phyloP scores from a whole-genome alignment of 1,140 invertebrate genomes.

The Drosophila pseudoobscura region DNA sequence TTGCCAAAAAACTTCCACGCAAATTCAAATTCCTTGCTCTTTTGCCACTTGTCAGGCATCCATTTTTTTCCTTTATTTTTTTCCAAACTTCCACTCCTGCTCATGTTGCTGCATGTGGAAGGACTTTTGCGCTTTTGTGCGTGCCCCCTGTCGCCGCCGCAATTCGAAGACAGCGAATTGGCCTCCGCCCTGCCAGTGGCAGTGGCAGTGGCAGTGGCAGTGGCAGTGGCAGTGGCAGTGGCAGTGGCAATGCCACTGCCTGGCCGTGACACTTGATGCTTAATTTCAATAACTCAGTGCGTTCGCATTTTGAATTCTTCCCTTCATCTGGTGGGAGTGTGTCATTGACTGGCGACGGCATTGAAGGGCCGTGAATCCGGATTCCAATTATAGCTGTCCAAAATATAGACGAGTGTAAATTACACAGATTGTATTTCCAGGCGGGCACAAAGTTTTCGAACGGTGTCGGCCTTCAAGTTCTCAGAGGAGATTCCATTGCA shows the following conservation, averaged over 20 bases:
- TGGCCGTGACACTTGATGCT: slow-evolving; percentile 74
- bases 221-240: too few species aligned
- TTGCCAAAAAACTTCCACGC: slow-evolving; percentile 51
- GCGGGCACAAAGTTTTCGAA: not conserved
- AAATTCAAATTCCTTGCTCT: slow-evolving; percentile 66
- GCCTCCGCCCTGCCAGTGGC: slow-evolving; percentile 28
- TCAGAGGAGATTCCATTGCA: not conserved
- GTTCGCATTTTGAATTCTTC: slow-evolving; percentile 56
- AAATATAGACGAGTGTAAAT: slow-evolving; percentile 70
- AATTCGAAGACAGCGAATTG: slow-evolving; percentile 57
- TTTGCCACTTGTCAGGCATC: slow-evolving; percentile 77
- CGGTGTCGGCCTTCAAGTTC: not conserved
- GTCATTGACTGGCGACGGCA: slow-evolving; percentile 65
- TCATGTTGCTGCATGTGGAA: slow-evolving; percentile 43
- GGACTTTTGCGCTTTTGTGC: slow-evolving; percentile 74
- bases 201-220: too few species aligned
- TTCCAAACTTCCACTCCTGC: not conserved
- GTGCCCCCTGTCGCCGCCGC: slow-evolving; percentile 36
- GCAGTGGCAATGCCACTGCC: slow-evolving; percentile 12
- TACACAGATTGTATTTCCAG: slow-evolving; percentile 56
- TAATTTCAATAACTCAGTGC: slow-evolving; percentile 76
- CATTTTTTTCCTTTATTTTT: slow-evolving; percentile 46
- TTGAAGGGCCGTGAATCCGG: slow-evolving; percentile 53
- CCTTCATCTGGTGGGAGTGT: slow-evolving; percentile 26
- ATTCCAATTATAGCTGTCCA: slow-evolving; percentile 75